Evolutionary conservation across 2,797 vertebrate species (phyloP).

Genomic region (Amazona ochrocephala): DNA sequence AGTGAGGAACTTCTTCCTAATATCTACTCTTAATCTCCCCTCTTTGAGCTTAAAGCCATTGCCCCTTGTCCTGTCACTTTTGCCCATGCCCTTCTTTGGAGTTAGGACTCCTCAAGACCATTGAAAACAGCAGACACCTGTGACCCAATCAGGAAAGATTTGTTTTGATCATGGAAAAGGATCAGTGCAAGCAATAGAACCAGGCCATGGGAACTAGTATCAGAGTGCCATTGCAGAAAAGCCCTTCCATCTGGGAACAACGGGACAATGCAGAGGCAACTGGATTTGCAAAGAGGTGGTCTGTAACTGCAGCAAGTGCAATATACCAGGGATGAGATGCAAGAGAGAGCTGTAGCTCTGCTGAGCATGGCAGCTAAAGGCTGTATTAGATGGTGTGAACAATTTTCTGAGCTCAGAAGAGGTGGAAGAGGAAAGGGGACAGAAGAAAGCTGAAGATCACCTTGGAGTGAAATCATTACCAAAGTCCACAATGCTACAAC

Average conservation of each 20-base stretch:
- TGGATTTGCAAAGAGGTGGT: not conserved
- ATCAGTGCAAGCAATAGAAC: not conserved
- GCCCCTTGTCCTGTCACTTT: not conserved
- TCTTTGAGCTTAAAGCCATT: not conserved
- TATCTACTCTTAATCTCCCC: not conserved
- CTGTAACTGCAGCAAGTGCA: constrained; percentile 34
- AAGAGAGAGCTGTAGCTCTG: not conserved
- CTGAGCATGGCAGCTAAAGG: not conserved
- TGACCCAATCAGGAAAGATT: not conserved
- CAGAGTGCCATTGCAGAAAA: not conserved
- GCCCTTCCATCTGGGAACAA: not conserved
- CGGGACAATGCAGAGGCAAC: not conserved
- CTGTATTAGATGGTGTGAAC: constrained; percentile 30
- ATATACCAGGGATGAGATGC: not conserved
- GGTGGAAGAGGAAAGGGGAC: not conserved
- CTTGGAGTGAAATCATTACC: not conserved
- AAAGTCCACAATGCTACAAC: not conserved
- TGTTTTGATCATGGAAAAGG: not conserved
- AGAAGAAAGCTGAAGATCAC: not conserved
- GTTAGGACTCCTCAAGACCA: not conserved
- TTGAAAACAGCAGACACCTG: not conserved
- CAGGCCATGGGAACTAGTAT: not conserved
- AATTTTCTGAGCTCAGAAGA: not conserved
- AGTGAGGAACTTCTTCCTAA: not conserved
- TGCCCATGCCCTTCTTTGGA: not conserved